phyloP scores from a whole-genome alignment of 1,140 invertebrate genomes.

The Arctopsyche grandis region DNA sequence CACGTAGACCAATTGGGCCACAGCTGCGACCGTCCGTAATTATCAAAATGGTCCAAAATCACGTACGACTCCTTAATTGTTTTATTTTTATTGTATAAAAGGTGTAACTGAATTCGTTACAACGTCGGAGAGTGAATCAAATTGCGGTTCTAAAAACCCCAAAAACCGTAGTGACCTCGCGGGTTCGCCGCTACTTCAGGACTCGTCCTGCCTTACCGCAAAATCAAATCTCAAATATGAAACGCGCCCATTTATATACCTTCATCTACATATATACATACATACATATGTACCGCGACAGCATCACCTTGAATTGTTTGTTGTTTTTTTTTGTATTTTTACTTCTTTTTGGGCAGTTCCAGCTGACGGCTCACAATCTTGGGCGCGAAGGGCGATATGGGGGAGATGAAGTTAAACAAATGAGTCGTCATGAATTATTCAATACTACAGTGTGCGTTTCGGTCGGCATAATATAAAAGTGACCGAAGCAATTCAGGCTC shows the following conservation, averaged over 20 bases:
- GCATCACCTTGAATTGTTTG: background rate
- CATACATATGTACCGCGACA: too few relatives aligned
- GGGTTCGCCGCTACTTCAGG: background rate
- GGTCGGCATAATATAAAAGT: background rate
- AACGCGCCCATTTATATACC: background rate
- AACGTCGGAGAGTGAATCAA: background rate
- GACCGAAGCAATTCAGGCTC: background rate
- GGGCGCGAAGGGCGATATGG: background rate
- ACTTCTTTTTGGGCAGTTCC: background rate
- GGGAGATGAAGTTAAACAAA: slow-evolving; percentile 12
- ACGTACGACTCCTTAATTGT: slow-evolving; percentile 33
- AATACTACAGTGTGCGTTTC: slow-evolving; percentile 5
- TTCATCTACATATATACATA: background rate
- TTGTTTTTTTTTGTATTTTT: background rate
- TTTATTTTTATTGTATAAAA: slow-evolving; percentile 33
- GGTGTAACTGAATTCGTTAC: slow-evolving; percentile 29
- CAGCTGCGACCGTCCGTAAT: slow-evolving; percentile 23
- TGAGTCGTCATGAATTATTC: slow-evolving; percentile 18
- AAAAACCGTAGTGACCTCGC: background rate
- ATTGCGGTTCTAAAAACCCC: background rate
- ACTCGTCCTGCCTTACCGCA: background rate
- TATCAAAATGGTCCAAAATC: slow-evolving; percentile 33
- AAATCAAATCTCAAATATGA: background rate
- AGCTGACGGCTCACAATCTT: background rate
- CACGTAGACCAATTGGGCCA: slow-evolving; percentile 19